These are phyloP conservation scores for Ardeotis arabs DNA, from an alignment of 2,113 vertebrate species.

Conservation along the genomic window DNA sequence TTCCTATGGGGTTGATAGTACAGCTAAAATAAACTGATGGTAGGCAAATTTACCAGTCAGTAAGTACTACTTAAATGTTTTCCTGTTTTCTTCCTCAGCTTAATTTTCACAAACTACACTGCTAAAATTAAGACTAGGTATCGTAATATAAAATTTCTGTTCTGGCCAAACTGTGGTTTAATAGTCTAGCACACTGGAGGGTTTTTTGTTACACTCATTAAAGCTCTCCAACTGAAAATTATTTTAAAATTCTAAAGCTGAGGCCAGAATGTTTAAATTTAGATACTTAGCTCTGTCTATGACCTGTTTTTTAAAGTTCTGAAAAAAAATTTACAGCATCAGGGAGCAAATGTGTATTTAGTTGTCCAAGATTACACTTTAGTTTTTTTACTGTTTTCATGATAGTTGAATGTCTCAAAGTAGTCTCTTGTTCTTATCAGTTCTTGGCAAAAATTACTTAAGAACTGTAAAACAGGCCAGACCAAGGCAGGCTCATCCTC, in stretches of 20 bases:
- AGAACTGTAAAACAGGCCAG: slow-evolving; percentile 5
- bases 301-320: background rate
- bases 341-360: background rate
- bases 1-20: background rate
- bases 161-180: background rate
- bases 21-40: background rate
- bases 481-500: slow-evolving; percentile 4
- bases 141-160: background rate
- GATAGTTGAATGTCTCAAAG: background rate
- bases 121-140: background rate
- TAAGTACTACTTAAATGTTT: background rate
- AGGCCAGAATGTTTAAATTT: background rate
- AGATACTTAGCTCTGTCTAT: background rate
- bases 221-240: background rate
- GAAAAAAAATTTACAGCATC: background rate
- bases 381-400: background rate
- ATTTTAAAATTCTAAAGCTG: background rate
- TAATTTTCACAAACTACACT: background rate
- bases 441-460: background rate
- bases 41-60: background rate
- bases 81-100: background rate
- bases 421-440: slow-evolving; percentile 22
- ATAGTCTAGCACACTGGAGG: background rate
- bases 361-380: background rate
- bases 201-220: background rate